Evolutionary conservation across 2,888 invertebrate genomes (phyloP), one percentile per base, ranked within the genome.

Genomic region (Drosophila parthenogenetica): DNA sequence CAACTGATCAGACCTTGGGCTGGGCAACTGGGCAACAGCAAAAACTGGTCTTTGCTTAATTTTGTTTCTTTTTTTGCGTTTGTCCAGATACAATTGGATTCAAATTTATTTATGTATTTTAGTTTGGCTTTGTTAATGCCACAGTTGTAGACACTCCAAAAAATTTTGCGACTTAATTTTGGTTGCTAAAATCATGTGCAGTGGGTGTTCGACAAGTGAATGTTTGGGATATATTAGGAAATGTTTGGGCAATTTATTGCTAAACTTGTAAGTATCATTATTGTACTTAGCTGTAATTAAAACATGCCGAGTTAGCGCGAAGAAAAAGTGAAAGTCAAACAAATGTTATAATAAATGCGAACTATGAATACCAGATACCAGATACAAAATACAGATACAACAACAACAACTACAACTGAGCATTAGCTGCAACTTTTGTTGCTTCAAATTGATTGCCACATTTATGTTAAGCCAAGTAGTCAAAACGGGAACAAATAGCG

Each of bases 381-480:
- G 59, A 81, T n/a, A 64, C 64, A 61, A 67, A 60, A 16, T 55
- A 45, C 32, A 49, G 43, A 40, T 25, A 40, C 55, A 73, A 16
- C 40, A 58, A 25, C 50, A 35, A 22, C 35, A 55, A 49, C 19
- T 19, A 19, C 54, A 53, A 55, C 37, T 45, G 16, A 11, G 49
- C 22, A 39, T 57, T 58, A 61, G 77, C 60, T 74, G 77, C 79
- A 77, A 77, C 69, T 69, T 70, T 67, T 74, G 70, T 61, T 63
- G 67, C 45, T 66, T 66, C 61, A 67, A 83, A 79, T 77, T 83
- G 87, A 83, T 86, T 83, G 81, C 77, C 57, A 86, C 87, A 86
- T 73, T 83, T 79, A 73, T 35, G 35, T 35, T 35, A 35, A 73
- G 57, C 46, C 57, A 65, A 67, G 65, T 67, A 73, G 73, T 76